These are phyloP conservation scores for Eclectus roratus DNA, from an alignment of 2,113 vertebrate genomes.

Conservation along the genomic window DNA sequence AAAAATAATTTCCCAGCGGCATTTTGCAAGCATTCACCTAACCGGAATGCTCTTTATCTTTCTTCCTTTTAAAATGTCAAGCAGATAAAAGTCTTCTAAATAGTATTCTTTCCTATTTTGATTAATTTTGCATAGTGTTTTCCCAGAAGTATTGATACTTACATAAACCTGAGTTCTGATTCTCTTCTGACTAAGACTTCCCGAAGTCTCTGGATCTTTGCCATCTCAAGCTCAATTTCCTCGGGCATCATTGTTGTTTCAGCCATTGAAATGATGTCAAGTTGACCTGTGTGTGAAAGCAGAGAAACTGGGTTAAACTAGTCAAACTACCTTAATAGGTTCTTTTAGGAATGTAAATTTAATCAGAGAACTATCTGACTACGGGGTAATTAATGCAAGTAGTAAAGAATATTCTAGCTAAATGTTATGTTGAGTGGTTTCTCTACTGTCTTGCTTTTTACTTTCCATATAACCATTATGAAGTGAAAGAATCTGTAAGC, in stretches of 20 bases:
- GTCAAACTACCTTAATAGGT: background rate
- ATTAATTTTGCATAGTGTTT: constrained; percentile 55
- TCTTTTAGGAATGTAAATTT: background rate
- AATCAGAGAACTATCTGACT: background rate
- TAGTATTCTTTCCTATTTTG: constrained; percentile 40
- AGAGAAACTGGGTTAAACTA: constrained; percentile 1
- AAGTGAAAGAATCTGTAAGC: background rate
- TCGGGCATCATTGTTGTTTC: constrained; percentile 95
- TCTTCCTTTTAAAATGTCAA: constrained; percentile 57
- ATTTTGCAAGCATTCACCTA: constrained; percentile 41
- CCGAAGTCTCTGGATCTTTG: constrained; percentile 92
- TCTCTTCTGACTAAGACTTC: constrained; percentile 96
- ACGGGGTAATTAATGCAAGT: background rate
- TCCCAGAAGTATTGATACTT: constrained; percentile 70
- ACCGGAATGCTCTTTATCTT: constrained; percentile 39
- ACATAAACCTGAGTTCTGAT: constrained; percentile 99
- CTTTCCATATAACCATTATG: background rate
- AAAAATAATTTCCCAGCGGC: constrained; percentile 29
- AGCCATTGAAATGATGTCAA: constrained; percentile 93
- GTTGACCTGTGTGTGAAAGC: constrained; percentile 78
- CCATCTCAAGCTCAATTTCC: constrained; percentile 97
- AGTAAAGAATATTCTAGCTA: background rate
- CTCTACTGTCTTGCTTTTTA: background rate
- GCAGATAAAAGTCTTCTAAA: constrained; percentile 50
- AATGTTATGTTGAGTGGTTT: background rate